These are phyloP conservation scores for Philotrypesis tridentata DNA, from an alignment of 1,140 invertebrate genomes.

Conservation along the genomic window DNA sequence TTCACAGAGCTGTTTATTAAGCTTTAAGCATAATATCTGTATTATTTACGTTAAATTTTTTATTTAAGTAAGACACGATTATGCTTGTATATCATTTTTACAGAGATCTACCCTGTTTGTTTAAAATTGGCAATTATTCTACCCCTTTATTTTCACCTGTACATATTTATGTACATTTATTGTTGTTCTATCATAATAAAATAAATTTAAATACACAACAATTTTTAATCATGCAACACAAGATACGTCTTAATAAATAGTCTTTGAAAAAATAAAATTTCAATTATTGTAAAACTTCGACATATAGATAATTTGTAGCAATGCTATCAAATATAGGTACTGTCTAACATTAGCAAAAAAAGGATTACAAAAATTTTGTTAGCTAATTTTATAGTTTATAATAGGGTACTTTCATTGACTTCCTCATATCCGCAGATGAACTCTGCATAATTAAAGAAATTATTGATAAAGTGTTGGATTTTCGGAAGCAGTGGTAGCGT, in stretches of 20 bases:
- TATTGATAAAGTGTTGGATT: slow-evolving; percentile 8
- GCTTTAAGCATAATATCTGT: neutral
- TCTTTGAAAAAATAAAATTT: slow-evolving; percentile 11
- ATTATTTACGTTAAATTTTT: neutral
- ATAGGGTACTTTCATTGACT: slow-evolving; percentile 34
- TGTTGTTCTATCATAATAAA: slow-evolving; percentile 8
- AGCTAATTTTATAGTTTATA: neutral
- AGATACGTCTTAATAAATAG: slow-evolving; percentile 2
- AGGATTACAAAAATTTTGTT: slow-evolving; percentile 20
- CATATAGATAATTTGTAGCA: neutral
- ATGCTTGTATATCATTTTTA: slow-evolving; percentile 1
- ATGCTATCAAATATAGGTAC: neutral
- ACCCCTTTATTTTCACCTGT: slow-evolving; percentile 5
- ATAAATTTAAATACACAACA: slow-evolving; percentile 4
- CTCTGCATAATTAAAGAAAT: neutral
- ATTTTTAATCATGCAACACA: neutral
- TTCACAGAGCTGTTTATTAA: neutral
- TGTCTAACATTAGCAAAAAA: neutral
- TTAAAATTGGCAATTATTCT: slow-evolving; percentile 6
- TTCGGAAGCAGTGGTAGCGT: neutral
- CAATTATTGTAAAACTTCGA: slow-evolving; percentile 7
- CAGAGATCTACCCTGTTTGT: neutral
- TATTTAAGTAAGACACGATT: neutral
- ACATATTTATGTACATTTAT: neutral
- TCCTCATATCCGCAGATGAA: neutral